Base-by-base conservation (phyloP, 2,888 invertebrate genomes). In the Biston stratarius region DNA sequence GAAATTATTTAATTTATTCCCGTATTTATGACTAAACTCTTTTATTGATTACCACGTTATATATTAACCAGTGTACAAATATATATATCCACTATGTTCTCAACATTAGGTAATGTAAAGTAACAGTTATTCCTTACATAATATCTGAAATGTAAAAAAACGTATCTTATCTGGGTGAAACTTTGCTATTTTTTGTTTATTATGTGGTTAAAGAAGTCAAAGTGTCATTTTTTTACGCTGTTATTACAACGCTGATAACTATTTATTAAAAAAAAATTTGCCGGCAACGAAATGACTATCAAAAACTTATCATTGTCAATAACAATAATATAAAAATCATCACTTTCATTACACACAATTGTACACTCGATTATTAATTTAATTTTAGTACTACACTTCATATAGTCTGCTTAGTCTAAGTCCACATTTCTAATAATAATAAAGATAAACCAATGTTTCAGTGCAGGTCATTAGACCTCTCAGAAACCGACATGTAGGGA, bases 101-200 rank as follows among this genome's bases (percentile, higher is more conserved):
- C 82, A 11, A 71, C 78, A 65, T 72, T 83, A 56, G 76, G 85
- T 85, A 77, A 66, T 75, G 81, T 65, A 61, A n/a, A 33, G 2
- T 5, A 0, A 38, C 8, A 38, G 45, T 51, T 60, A 44, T 61
- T 64, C 49, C 65, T 65, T 70, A 67, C 56, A 71, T 68, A 68
- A 68, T 71, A 36, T 47, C 44, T 40, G 8, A 9, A 14, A 45
- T 33, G 15, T 47, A 36, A 7, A 47, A 58, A 44, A 63, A 63
- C 59, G n/a, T 8, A 24, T 55, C 44, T 59, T 60, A 65, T 55
- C 65, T 14, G 34, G 34, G 0, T 48, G 33, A 34, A 42, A 55
- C 36, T 36, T 47, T 0, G 5, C 14, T 36, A 38, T 69, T 66
- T 69, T 66, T 66, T 24, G 12, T 51, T 9, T 59, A 12, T 36